Evolutionary conservation across 2,113 vertebrate genomes (phyloP), one percentile per base, ranked within the genome.

Genomic region (Urocynchramus pylzowi): DNA sequence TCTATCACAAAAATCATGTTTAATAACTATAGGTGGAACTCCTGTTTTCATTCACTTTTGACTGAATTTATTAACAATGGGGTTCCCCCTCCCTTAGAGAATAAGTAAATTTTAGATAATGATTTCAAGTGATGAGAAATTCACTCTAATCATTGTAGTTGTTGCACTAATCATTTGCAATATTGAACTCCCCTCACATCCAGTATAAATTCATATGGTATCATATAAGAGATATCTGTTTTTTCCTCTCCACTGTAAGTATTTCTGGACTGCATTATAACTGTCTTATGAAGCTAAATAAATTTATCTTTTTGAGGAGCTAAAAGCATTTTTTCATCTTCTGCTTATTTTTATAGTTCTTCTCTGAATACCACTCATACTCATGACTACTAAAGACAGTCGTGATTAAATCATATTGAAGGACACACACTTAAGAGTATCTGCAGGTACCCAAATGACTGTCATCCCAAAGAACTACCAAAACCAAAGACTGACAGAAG

Each of bases 301-400:
- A 47, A 69, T 10, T 57, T 6, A 70, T 49, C 31, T 52, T n/a
- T 20, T 27, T 6, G 2, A 77, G 21, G 11, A 50, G 18, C 28
- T 59, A 63, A 56, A 69, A 76, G 15, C 4, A 24, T n/a, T 23
- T 75, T 75, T 50, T 60, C 17, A 4, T 57, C 9, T 67, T 74
- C 44, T 53, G 7, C 16, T 80, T 37, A 13, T 45, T 91, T 75
- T 75, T 67, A 67, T 1, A 28, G 11, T 10, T 63, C 2, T 61
- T n/a, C 26, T 75, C 31, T 73, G 23, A 90, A 85, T 50, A 74
- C 1, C 0, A 0, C 20, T 76, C 23, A 42, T 30, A 47, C 1
- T 6, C 1, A 1, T 53, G 21, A 61, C 41, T 45, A 53, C 10
- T 49, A 0, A 0, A 74, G 28, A 61, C 16, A 60, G 21, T 31